These are phyloP conservation scores for Halictus rubicundus DNA, from an alignment of 1,140 invertebrate species.

Conservation along the genomic window DNA sequence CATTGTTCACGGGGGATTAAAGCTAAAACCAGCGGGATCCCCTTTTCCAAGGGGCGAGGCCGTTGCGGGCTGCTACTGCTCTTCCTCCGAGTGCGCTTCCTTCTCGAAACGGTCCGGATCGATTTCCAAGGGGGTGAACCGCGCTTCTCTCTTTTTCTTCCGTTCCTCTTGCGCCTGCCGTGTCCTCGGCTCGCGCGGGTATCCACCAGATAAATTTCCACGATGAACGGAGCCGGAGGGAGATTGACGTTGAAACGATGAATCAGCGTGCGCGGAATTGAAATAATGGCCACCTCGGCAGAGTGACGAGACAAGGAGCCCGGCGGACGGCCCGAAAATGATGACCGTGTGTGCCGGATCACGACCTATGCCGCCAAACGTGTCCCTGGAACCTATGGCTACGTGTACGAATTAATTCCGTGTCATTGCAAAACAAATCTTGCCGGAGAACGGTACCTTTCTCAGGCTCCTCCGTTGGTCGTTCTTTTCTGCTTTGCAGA, in stretches of 20 bases:
- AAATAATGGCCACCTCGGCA: slow-evolving; percentile 36
- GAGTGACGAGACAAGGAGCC: slow-evolving; percentile 14
- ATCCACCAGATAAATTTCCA: slow-evolving; percentile 39
- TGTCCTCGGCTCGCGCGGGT: background rate
- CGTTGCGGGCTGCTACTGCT: slow-evolving; percentile 4
- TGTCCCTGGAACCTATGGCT: slow-evolving; percentile 1
- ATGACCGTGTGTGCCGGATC: slow-evolving; percentile 4
- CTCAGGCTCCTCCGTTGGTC: slow-evolving; percentile 11
- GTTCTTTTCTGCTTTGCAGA: too few relatives aligned
- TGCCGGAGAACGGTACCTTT: background rate
- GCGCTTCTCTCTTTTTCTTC: background rate
- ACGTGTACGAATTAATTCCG: too few relatives aligned
- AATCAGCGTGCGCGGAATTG: slow-evolving; percentile 49
- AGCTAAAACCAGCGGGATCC: slow-evolving; percentile 53
- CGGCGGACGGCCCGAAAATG: background rate
- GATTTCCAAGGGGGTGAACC: slow-evolving; percentile 16
- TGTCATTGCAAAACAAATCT: too few relatives aligned
- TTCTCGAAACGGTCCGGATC: slow-evolving; percentile 21
- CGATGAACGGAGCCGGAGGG: slow-evolving; percentile 9
- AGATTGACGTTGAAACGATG: slow-evolving; percentile 51
- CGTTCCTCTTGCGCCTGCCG: background rate
- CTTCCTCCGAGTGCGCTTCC: slow-evolving; percentile 12
- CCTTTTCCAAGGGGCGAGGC: slow-evolving; percentile 18
- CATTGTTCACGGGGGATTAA: slow-evolving; percentile 62
- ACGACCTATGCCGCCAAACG: slow-evolving; percentile 2